Base-by-base conservation (phyloP, 2,797 vertebrate genomes). In the Pangasius larnaudii region DNA sequence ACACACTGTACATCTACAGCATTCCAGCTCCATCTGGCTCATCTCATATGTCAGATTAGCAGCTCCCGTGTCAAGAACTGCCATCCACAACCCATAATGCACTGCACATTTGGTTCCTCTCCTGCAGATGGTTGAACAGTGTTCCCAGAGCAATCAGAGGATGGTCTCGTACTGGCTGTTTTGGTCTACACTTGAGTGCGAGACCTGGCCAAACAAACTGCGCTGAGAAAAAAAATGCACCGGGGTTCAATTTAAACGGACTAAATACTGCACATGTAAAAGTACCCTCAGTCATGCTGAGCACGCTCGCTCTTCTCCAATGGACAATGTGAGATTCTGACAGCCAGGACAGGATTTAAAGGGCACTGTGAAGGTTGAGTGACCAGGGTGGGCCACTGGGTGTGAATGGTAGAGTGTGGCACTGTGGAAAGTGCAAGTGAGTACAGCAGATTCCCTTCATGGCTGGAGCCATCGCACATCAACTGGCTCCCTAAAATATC, bases 401-500 rank as follows among this genome's bases (percentile, higher is more conserved):
- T 86, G 79, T 85, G 89, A 87, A 58, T 87, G 90, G 92, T 86
- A 1, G 69, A 89, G 90, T 86, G 16, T 89, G 89, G 93, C 92
- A 91, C 81, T 93, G 88, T 94, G 94, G 96, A 96, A 96, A 96
- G 96, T 95, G 95, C 93, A 93, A 93, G 94, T 90, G 94, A 95
- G 94, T 93, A 92, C 94, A 94, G 95, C 94, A 94, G 93, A 96
- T 96, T 96, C 95, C 94, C 94, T 91, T 94, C 93, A 72, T 95
- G 95, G 93, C 94, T 95, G 90, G 90, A 91, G 92, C 91, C 94
- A 89, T 94, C 90, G 42, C 95, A 93, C 94, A 94, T 96, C 95
- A 96, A 96, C 95, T 95, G 95, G 93, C 93, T 95, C 94, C 96
- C 95, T 91, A 95, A 96, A 96, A 96, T 96, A 96, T 94, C 95